Evolutionary conservation across 2,888 invertebrate species (phyloP).

Genomic region (Copidosoma aretas): DNA sequence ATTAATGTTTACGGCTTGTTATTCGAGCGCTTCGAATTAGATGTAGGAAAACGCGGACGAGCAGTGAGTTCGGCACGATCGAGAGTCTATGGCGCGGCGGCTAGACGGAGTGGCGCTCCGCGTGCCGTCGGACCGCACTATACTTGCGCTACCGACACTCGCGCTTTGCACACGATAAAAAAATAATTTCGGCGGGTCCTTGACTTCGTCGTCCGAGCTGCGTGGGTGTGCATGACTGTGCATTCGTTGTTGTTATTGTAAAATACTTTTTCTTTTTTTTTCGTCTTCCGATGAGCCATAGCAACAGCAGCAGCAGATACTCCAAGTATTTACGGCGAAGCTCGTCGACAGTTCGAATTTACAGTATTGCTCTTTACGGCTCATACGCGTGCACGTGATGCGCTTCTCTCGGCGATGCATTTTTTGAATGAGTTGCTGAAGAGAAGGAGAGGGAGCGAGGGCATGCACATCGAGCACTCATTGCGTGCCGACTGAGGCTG

Average conservation of each 20-base stretch:
- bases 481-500: background rate
- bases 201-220: background rate
- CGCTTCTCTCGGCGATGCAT: too few relatives aligned
- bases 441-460: background rate
- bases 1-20: constrained; percentile 61
- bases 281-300: background rate
- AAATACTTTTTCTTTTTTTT: background rate
- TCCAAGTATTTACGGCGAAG: too few relatives aligned
- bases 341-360: too few relatives aligned
- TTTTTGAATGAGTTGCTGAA: background rate
- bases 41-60: constrained; percentile 62
- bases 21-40: constrained; percentile 60
- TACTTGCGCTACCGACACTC: background rate
- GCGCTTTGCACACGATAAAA: background rate
- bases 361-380: too few relatives aligned
- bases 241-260: background rate
- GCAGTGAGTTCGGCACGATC: too few relatives aligned
- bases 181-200: background rate
- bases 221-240: too few relatives aligned
- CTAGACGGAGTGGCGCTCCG: constrained; percentile 57
- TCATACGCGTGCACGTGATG: too few relatives aligned
- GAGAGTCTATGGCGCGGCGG: too few relatives aligned
- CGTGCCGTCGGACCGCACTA: background rate
- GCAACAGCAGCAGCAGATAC: too few relatives aligned
- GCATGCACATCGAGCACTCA: background rate